Conservation (phyloP, 2,797 vertebrate genomes). For the Alauda arvensis region DNA sequence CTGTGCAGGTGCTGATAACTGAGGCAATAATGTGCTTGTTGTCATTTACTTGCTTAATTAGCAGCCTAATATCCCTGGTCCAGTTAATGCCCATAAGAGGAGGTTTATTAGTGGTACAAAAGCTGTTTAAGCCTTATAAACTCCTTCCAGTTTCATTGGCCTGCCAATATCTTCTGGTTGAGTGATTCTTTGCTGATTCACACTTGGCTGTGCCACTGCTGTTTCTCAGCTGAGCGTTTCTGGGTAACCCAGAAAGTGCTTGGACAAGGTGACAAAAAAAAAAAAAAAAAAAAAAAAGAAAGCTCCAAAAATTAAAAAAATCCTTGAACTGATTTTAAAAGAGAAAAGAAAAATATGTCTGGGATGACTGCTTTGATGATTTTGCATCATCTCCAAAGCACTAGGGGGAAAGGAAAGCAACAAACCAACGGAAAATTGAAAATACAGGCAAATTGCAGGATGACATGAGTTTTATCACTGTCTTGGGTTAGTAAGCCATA, state of each 20-base stretch:
- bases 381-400: not conserved
- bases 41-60: slow-evolving; percentile 56
- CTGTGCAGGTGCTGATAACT: slow-evolving; percentile 28
- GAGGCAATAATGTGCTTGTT: not conserved
- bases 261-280: not conserved
- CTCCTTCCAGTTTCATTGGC: slow-evolving; percentile 46
- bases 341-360: not conserved
- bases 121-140: slow-evolving; percentile 33
- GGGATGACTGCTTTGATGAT: not conserved
- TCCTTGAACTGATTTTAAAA: not conserved
- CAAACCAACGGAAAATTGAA: not conserved
- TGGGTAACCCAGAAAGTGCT: not conserved
- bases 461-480: not conserved
- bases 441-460: not conserved
- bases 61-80: slow-evolving; percentile 29
- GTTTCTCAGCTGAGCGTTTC: slow-evolving; percentile 14
- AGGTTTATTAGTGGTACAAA: slow-evolving; percentile 29
- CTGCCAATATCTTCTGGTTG: slow-evolving; percentile 56
- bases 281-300: too few species aligned
- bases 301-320: not conserved
- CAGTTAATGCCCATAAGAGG: slow-evolving; percentile 19
- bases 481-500: not conserved
- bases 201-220: not conserved
- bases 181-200: slow-evolving; percentile 52
- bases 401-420: not conserved